Evolutionary conservation across 2,113 vertebrate genomes (phyloP).

Genomic region (Zosterops japonicus): DNA sequence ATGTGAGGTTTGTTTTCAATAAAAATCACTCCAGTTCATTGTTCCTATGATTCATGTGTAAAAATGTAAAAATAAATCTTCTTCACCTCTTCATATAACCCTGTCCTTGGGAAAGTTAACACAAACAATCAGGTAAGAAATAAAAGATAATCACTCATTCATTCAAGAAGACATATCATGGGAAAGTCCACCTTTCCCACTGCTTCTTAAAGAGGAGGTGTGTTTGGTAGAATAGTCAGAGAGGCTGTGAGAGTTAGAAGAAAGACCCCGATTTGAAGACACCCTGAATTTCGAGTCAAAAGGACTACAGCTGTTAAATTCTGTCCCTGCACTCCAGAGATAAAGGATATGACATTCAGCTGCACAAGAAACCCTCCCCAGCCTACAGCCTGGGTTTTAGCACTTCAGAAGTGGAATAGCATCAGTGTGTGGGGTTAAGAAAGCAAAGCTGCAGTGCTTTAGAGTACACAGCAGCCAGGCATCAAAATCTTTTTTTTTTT

Average conservation of each 20-base stretch:
- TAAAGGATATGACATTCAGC: accelerated
- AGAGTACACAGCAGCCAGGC: not conserved
- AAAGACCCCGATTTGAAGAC: not conserved
- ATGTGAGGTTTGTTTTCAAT: not conserved
- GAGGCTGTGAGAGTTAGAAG: not conserved
- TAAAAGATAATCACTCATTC: not conserved
- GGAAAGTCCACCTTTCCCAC: not conserved
- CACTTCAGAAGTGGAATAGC: not conserved
- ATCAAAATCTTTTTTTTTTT: not conserved
- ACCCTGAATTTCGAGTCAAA: not conserved
- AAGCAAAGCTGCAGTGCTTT: not conserved
- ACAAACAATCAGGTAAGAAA: not conserved
- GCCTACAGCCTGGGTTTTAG: not conserved
- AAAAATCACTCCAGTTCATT: not conserved
- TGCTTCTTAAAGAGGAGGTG: not conserved
- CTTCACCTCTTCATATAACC: not conserved
- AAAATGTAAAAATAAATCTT: not conserved
- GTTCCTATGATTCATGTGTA: not conserved
- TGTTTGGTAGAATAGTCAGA: not conserved
- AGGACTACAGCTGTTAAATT: not conserved
- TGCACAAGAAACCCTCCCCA: not conserved
- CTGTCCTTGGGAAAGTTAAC: not conserved
- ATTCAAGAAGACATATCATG: not conserved
- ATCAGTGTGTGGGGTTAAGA: not conserved
- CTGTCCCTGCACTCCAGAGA: not conserved